phyloP scores from a whole-genome alignment of 2,888 invertebrate species.

The Chrysolina haemoptera region DNA sequence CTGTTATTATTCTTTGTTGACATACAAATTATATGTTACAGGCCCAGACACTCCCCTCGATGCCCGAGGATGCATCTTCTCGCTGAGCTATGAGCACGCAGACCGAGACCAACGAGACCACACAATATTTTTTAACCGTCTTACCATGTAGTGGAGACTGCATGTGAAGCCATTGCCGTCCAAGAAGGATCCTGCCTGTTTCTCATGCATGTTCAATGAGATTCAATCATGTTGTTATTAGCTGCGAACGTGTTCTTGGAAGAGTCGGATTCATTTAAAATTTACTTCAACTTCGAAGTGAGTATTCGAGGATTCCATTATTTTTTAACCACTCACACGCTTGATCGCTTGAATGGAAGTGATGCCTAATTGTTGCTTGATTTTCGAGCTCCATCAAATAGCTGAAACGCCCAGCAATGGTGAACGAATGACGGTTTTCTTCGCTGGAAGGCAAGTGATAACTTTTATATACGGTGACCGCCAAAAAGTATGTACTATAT shows the following conservation, averaged over 20 bases:
- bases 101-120: constrained; percentile 46
- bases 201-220: constrained; percentile 22
- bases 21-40: constrained; percentile 69
- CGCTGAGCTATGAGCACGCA: constrained; percentile 44
- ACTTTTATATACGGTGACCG: too few relatives aligned
- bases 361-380: too few relatives aligned
- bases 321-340: background rate
- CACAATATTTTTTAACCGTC: constrained; percentile 48
- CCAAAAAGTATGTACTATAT: too few relatives aligned
- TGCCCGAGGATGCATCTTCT: constrained; percentile 50
- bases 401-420: too few relatives aligned
- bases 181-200: constrained; percentile 11
- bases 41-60: constrained; percentile 60
- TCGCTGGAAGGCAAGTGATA: too few relatives aligned
- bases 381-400: too few relatives aligned
- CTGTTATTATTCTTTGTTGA: constrained; percentile 70
- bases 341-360: background rate
- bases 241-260: constrained; percentile 9
- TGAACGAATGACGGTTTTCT: too few relatives aligned
- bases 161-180: constrained; percentile 35
- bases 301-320: background rate
- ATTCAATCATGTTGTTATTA: constrained; percentile 27
- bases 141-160: constrained; percentile 25
- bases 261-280: background rate
- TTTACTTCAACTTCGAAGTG: background rate